These are phyloP conservation scores for Poeciliopsis retropinna DNA, from an alignment of 2,113 vertebrate genomes.

Conservation along the genomic window DNA sequence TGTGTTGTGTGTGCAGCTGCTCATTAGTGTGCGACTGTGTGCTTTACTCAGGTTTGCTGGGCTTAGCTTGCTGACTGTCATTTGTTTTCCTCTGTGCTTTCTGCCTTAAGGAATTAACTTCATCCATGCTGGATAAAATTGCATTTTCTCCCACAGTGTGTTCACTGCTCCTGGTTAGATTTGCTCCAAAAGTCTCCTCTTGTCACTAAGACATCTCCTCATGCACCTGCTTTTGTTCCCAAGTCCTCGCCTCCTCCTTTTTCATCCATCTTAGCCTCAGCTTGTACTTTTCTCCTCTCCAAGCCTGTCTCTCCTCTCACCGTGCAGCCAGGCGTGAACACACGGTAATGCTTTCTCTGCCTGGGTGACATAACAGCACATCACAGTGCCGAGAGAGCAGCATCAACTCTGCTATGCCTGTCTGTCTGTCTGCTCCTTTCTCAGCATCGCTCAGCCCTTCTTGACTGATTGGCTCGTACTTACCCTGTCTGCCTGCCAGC, in stretches of 20 bases:
- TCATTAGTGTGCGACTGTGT: constrained; percentile 66
- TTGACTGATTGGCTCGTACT: constrained; percentile 55
- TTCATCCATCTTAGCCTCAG: constrained; percentile 44
- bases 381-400: constrained; percentile 73
- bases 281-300: constrained; percentile 43
- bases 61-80: constrained; percentile 63
- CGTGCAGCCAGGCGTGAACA: constrained; percentile 78
- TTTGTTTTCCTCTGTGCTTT: constrained; percentile 61
- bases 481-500: constrained; percentile 46
- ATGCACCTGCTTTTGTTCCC: constrained; percentile 24
- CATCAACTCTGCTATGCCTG: constrained; percentile 74
- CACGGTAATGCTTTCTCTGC: constrained; percentile 80
- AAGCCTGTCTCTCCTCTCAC: constrained; percentile 60
- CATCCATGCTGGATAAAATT: constrained; percentile 19
- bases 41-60: constrained; percentile 58
- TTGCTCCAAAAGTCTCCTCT: constrained; percentile 16
- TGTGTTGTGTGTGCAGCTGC: constrained; percentile 67
- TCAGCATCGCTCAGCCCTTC: constrained; percentile 58
- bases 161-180: constrained; percentile 26
- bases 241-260: constrained; percentile 42
- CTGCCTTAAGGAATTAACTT: constrained; percentile 62
- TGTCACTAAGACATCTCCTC: constrained; percentile 1
- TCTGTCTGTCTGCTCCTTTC: constrained; percentile 59
- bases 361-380: constrained; percentile 79
- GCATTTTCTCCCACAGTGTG: constrained; percentile 23